phyloP scores from a whole-genome alignment of 2,888 invertebrate species.

The Yponomeuta malinellus region DNA sequence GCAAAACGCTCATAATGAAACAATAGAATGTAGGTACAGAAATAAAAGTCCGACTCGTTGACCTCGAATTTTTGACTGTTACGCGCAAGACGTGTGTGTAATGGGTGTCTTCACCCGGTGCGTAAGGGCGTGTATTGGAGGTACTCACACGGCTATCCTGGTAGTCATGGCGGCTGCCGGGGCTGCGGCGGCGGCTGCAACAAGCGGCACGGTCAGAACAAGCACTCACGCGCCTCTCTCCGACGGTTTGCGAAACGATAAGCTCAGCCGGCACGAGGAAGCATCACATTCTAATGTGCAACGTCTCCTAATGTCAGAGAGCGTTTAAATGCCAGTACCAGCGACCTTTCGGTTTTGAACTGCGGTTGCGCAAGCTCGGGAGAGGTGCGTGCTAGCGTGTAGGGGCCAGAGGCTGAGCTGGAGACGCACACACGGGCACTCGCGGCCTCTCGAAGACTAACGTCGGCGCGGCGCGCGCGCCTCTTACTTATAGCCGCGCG shows the following conservation, averaged over 20 bases:
- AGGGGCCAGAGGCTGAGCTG: conserved; percentile 17
- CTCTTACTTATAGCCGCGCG: conserved; percentile 71
- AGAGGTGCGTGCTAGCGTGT: conserved; percentile 54
- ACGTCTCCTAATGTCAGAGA: conserved; percentile 69
- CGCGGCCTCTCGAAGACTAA: conserved; percentile 72
- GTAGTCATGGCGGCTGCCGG: conserved; percentile 23
- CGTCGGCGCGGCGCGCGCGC: conserved; percentile 65
- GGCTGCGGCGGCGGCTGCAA: conserved; percentile 26
- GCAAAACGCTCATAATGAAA: conserved; percentile 10
- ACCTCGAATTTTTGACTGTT: background rate
- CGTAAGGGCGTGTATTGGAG: background rate
- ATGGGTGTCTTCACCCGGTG: background rate
- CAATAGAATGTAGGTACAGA: conserved; percentile 10
- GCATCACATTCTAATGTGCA: conserved; percentile 71
- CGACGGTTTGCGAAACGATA: conserved; percentile 66
- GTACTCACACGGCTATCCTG: conserved; percentile 66
- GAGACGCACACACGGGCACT: conserved; percentile 58
- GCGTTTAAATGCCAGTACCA: conserved; percentile 73
- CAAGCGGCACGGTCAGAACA: conserved; percentile 13
- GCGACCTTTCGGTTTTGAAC: conserved; percentile 69
- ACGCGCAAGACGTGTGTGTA: background rate
- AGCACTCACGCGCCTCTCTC: conserved; percentile 55
- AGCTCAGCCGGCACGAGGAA: conserved; percentile 60
- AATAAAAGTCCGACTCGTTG: conserved; percentile 7
- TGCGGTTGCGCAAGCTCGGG: conserved; percentile 68